Conservation (phyloP, 2,113 vertebrate species). For the Aphelocoma coerulescens region DNA sequence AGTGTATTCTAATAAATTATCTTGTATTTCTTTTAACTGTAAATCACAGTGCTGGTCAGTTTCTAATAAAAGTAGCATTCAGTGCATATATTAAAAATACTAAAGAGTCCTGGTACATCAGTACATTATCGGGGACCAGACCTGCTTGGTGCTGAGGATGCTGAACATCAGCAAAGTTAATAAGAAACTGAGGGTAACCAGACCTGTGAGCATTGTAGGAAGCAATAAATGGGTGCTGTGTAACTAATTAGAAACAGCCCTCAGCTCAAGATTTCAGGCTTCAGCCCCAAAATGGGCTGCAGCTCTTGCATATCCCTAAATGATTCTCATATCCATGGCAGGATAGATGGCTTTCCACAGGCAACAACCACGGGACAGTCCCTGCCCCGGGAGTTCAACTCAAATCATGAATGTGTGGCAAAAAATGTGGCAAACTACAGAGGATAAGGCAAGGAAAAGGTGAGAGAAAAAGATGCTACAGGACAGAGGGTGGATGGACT, state of each 20-base stretch:
- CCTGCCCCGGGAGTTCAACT: neutral
- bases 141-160: neutral
- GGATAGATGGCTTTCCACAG: neutral
- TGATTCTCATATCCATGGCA: neutral
- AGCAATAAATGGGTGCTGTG: neutral
- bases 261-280: neutral
- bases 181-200: neutral
- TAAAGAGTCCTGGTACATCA: neutral
- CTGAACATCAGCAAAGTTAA: neutral
- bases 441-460: neutral
- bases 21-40: neutral
- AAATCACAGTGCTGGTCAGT: neutral
- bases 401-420: neutral
- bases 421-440: neutral
- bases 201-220: neutral
- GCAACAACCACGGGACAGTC: neutral
- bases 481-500: neutral
- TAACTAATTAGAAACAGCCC: neutral
- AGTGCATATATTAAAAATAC: neutral
- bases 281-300: neutral
- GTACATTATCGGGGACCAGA: neutral
- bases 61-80: neutral
- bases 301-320: neutral
- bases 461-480: neutral
- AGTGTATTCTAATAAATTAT: neutral